phyloP scores from a whole-genome alignment of 2,888 invertebrate species.

The Brachypterus glaber region DNA sequence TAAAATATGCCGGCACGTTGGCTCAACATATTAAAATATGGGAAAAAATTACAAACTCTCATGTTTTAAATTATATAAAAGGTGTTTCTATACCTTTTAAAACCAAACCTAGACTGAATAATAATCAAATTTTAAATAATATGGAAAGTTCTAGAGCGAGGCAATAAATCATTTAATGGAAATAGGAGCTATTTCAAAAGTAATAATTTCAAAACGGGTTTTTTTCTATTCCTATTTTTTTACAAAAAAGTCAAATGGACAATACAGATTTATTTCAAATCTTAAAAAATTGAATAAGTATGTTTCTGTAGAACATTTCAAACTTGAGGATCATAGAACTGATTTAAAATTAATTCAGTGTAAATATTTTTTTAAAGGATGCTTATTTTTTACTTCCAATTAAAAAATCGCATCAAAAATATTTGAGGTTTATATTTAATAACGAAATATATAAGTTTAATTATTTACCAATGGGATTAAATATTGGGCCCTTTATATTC shows the following conservation, averaged over 20 bases:
- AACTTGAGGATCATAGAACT: background rate
- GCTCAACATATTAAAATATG: background rate
- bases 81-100: slow-evolving; percentile 4
- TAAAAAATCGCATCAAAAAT: background rate
- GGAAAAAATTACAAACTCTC: background rate
- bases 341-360: background rate
- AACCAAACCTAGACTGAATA: background rate
- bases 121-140: background rate
- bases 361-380: slow-evolving; percentile 2
- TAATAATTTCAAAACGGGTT: background rate
- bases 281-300: slow-evolving; percentile 3
- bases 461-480: slow-evolving; percentile 3
- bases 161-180: background rate
- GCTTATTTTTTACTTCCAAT: slow-evolving; percentile 6
- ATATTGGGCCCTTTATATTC: background rate
- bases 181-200: slow-evolving; percentile 1
- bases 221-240: background rate
- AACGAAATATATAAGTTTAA: slow-evolving; percentile 1
- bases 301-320: slow-evolving; percentile 1
- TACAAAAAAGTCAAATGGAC: slow-evolving; percentile 3
- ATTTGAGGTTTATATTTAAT: slow-evolving; percentile 2
- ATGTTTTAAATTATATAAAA: slow-evolving; percentile 2
- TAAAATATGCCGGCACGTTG: background rate
- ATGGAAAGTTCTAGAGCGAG: background rate
- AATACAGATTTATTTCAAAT: slow-evolving; percentile 5